Evolutionary conservation across 2,797 vertebrate species (phyloP).

Genomic region (Macropus fuliginosus): DNA sequence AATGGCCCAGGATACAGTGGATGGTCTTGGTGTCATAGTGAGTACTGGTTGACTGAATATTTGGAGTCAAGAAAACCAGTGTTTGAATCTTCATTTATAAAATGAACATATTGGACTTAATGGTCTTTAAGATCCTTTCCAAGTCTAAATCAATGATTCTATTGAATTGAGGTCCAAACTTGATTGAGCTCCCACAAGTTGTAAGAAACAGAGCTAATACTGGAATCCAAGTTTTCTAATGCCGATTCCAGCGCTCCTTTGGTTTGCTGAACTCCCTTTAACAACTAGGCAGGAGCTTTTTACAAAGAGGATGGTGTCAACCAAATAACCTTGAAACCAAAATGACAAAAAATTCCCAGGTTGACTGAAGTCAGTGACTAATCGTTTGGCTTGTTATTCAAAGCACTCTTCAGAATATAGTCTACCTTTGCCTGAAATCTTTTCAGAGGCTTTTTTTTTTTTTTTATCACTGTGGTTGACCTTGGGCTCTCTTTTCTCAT

Average conservation of each 20-base stretch:
- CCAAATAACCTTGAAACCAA: neutral
- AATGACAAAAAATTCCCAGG: neutral
- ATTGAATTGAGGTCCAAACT: neutral
- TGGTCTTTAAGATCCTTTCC: neutral
- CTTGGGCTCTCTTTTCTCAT: neutral
- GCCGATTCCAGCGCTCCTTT: neutral
- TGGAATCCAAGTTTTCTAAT: neutral
- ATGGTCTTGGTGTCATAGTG: neutral
- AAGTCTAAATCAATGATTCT: neutral
- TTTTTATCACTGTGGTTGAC: neutral
- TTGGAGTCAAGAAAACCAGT: neutral
- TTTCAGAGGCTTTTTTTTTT: neutral
- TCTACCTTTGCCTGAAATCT: neutral
- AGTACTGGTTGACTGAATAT: neutral
- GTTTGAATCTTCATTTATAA: neutral
- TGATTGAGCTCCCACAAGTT: neutral
- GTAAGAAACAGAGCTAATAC: neutral
- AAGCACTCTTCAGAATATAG: neutral
- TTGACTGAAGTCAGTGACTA: neutral
- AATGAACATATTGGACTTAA: neutral
- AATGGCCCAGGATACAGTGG: neutral
- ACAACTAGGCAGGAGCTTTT: neutral
- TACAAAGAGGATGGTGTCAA: neutral
- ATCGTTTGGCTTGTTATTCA: neutral
- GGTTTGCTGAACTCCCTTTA: neutral